These are phyloP conservation scores for Sinella curviseta DNA, from an alignment of 1,140 invertebrate genomes.

Conservation along the genomic window DNA sequence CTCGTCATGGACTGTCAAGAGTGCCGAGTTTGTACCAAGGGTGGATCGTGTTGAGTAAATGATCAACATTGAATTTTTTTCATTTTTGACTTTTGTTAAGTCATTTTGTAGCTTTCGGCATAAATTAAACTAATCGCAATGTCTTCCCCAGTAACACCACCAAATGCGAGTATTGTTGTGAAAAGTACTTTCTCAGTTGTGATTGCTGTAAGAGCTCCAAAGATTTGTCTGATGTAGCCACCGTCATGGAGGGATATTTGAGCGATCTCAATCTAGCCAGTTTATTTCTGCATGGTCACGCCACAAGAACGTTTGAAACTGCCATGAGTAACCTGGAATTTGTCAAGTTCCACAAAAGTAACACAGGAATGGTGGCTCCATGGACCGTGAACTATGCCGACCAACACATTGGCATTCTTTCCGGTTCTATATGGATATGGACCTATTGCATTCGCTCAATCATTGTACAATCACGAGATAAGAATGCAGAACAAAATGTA, in stretches of 20 bases:
- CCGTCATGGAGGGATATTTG: neutral
- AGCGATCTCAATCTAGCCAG: neutral
- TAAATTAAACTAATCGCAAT: too few relatives aligned
- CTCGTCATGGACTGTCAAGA: neutral
- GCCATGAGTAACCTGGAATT: slow-evolving; percentile 4
- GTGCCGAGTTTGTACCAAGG: neutral
- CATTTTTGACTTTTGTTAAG: too few relatives aligned
- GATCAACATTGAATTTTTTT: too few relatives aligned
- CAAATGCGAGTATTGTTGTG: neutral
- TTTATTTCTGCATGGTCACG: neutral
- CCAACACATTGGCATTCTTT: neutral
- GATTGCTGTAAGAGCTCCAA: neutral
- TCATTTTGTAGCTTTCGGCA: too few relatives aligned
- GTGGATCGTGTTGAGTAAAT: neutral
- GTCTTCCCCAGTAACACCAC: too few relatives aligned
- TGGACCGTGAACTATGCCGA: neutral
- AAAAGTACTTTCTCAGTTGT: neutral
- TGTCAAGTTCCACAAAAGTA: neutral
- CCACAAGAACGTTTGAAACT: neutral
- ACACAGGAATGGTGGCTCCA: neutral
- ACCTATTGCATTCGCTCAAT: neutral
- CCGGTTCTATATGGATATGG: neutral
- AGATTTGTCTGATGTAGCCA: neutral
- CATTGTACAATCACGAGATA: neutral
- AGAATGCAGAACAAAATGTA: neutral